Evolutionary conservation across 2,113 vertebrate genomes (phyloP).

Genomic region (Neotoma lepida): DNA sequence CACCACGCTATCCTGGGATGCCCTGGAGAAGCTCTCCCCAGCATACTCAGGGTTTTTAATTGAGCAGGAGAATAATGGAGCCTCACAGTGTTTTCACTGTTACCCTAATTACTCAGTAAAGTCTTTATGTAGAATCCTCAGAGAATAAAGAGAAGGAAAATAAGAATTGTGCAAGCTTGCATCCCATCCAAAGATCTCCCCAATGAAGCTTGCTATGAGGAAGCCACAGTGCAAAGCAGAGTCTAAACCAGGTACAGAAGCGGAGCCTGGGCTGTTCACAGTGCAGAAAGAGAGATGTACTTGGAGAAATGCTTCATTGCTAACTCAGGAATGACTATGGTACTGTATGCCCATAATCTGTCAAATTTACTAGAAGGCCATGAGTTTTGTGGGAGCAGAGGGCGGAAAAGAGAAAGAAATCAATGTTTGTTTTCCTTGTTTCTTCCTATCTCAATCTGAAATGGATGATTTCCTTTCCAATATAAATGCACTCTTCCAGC

Average conservation of each 20-base stretch:
- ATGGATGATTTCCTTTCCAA: background rate
- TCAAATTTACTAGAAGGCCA: background rate
- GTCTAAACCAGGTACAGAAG: background rate
- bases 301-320: background rate
- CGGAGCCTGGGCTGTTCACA: background rate
- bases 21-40: background rate
- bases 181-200: too few relatives aligned
- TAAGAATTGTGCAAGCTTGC: background rate
- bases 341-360: background rate
- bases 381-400: background rate
- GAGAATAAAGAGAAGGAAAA: background rate
- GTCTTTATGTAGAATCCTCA: background rate
- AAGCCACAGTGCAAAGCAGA: background rate
- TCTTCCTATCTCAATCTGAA: background rate
- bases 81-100: background rate
- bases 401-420: background rate
- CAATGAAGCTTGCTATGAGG: background rate
- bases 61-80: background rate
- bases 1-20: fast-evolving
- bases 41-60: background rate
- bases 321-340: background rate
- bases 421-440: background rate
- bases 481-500: background rate
- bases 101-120: background rate
- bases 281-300: background rate